These are phyloP conservation scores for Merops nubicus DNA, from an alignment of 2,113 vertebrate genomes.

Conservation along the genomic window DNA sequence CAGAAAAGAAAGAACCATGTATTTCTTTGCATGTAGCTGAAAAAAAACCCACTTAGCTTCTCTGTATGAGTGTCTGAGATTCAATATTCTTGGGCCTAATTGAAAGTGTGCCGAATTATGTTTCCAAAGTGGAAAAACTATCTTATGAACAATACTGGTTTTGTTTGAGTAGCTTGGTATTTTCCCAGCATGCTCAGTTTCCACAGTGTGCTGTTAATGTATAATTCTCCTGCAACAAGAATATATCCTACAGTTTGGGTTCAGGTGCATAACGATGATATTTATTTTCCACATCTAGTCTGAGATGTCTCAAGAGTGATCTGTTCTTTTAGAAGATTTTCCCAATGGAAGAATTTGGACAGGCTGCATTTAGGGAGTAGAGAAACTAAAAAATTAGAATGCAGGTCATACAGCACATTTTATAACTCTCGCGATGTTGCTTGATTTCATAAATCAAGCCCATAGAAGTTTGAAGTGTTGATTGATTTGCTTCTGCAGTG, in stretches of 20 bases:
- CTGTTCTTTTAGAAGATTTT: not conserved
- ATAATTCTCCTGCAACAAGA: not conserved
- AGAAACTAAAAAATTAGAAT: not conserved
- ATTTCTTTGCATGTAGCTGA: not conserved
- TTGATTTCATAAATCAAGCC: constrained; percentile 15
- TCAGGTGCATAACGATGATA: not conserved
- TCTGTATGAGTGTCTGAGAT: not conserved
- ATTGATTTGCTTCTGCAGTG: constrained; percentile 27
- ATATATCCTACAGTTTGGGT: not conserved
- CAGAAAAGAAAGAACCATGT: not conserved
- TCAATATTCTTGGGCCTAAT: not conserved
- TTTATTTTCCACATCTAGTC: not conserved
- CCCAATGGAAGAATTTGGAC: not conserved
- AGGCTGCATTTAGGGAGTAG: not conserved
- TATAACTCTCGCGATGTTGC: not conserved
- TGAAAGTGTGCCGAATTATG: not conserved
- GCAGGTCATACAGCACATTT: not conserved
- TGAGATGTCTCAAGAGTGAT: not conserved
- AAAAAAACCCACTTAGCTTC: not conserved
- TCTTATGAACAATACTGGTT: not conserved
- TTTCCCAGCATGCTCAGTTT: not conserved
- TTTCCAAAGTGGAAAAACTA: constrained; percentile 1
- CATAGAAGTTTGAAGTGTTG: not conserved
- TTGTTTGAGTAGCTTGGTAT: not conserved
- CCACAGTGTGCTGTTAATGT: not conserved